Evolutionary conservation across 2,113 vertebrate genomes (phyloP).

Genomic region (Misgurnus mizolepis): DNA sequence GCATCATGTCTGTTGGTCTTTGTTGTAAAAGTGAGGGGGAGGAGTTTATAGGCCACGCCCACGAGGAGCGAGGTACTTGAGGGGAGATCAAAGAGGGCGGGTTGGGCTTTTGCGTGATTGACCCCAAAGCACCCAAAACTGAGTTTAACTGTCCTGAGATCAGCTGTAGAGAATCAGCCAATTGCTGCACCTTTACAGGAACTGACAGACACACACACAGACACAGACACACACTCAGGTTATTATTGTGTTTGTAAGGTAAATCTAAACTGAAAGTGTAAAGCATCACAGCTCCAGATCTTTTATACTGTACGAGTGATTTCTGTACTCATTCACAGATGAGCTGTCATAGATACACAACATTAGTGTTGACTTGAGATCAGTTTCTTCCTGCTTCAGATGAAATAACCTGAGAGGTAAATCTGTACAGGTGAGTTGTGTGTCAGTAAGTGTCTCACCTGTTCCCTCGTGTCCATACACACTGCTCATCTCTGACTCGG

Average conservation of each 20-base stretch:
- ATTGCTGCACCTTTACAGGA: conserved; percentile 76
- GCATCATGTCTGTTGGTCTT: background rate
- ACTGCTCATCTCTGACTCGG: conserved; percentile 78
- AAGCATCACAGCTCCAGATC: background rate
- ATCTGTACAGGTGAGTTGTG: too few relatives aligned
- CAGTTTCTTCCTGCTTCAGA: too few relatives aligned
- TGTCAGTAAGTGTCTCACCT: conserved; percentile 46
- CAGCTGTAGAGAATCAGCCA: conserved; percentile 80
- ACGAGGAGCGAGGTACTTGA: conserved; percentile 42
- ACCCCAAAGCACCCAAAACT: conserved; percentile 76
- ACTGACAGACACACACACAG: conserved; percentile 18
- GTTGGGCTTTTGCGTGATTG: conserved; percentile 62
- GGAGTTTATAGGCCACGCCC: conserved; percentile 64
- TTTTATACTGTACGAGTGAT: too few relatives aligned
- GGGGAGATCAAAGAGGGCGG: conserved; percentile 29
- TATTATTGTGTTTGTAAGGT: too few relatives aligned
- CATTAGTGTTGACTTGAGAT: too few relatives aligned
- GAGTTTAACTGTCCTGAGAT: conserved; percentile 83
- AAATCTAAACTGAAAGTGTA: too few relatives aligned
- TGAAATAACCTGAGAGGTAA: too few relatives aligned
- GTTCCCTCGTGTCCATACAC: conserved; percentile 52
- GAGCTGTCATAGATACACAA: too few relatives aligned
- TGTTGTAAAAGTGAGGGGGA: background rate
- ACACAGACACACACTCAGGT: background rate
- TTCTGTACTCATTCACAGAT: too few relatives aligned